Percentiles rank a stretch among this genome's conserved stretches.
Evolutionary conservation across 2,113 vertebrate genomes (phyloP).

Genomic region (Phrynosoma blainvillii): DNA sequence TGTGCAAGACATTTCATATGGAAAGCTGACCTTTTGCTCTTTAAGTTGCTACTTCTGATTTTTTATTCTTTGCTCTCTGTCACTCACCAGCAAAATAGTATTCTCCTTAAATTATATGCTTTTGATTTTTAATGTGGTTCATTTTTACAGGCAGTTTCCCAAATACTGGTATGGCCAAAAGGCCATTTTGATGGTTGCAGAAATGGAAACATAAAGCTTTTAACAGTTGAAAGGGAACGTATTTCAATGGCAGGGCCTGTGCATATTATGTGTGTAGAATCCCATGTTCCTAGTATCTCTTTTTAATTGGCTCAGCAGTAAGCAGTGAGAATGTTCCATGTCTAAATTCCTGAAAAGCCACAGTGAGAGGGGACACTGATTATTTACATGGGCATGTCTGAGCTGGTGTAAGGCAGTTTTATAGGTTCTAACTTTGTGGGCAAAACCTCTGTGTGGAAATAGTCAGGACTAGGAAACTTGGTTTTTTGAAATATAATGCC

Average conservation of each 20-base stretch:
- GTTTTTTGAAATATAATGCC: too few relatives aligned
- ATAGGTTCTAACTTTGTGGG: background rate
- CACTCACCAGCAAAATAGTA: background rate
- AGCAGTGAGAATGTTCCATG: too few relatives aligned
- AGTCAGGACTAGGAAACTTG: background rate
- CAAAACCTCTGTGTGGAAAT: background rate
- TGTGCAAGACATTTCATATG: background rate
- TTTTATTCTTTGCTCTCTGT: constrained; percentile 9
- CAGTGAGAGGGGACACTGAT: background rate
- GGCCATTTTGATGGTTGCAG: background rate
- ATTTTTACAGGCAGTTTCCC: constrained; percentile 4
- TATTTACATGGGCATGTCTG: too few relatives aligned
- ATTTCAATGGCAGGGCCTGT: background rate
- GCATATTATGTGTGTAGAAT: background rate
- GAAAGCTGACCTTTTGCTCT: background rate
- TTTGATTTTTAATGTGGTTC: background rate
- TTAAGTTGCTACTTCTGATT: background rate
- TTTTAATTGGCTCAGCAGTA: background rate
- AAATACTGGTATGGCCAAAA: background rate
- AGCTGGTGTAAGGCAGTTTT: background rate
- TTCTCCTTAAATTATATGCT: background rate
- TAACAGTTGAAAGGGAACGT: background rate
- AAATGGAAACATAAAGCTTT: background rate
- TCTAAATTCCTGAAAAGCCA: background rate
- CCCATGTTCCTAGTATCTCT: background rate